phyloP scores from a whole-genome alignment of 2,797 vertebrate genomes.

The Morus bassanus region DNA sequence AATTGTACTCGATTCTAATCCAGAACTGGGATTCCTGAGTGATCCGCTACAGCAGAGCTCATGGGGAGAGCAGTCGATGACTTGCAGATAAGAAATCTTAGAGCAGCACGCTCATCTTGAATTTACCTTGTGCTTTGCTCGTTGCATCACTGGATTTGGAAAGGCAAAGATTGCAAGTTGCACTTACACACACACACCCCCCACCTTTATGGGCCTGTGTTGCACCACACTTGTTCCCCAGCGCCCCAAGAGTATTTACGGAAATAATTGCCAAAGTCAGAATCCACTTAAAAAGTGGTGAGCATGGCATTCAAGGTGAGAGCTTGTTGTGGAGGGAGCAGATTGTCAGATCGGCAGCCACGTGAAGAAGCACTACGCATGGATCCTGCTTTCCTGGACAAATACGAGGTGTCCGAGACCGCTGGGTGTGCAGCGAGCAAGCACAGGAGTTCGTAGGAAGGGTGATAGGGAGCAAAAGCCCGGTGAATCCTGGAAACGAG shows the following conservation, averaged over 20 bases:
- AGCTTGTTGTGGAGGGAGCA: background rate
- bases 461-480: background rate
- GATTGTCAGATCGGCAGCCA: background rate
- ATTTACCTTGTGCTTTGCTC: background rate
- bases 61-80: background rate
- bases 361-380: accelerated
- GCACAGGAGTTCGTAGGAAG: background rate
- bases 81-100: constrained; percentile 1
- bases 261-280: background rate
- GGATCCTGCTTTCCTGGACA: background rate
- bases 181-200: no score
- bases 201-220: accelerated
- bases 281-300: background rate
- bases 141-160: background rate
- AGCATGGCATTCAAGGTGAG: background rate
- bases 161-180: background rate
- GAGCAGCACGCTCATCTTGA: background rate
- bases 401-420: accelerated
- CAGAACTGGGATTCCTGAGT: constrained; percentile 23
- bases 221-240: background rate
- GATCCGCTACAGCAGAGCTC: constrained; percentile 27
- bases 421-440: accelerated
- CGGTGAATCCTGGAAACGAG: background rate
- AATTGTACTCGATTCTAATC: constrained; percentile 9
- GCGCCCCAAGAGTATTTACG: background rate